Evolutionary conservation across 2,888 invertebrate genomes (phyloP), one percentile per base, ranked within the genome.

Genomic region (Timandra comae): DNA sequence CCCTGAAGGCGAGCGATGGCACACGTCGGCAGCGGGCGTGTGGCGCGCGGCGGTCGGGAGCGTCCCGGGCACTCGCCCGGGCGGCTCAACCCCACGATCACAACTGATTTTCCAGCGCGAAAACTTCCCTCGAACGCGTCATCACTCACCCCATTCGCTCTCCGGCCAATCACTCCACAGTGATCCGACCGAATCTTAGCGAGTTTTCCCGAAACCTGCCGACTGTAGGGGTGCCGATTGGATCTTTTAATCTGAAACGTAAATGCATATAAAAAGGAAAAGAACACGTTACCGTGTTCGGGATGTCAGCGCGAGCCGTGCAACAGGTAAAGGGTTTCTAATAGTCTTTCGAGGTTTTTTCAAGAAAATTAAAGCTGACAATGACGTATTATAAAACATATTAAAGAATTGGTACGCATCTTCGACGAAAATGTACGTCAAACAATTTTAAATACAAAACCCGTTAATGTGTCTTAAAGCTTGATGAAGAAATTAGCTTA

Each of bases 191-290:
- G 77, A 71, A 64, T 55, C 60, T 48, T 52, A 45, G 65, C 85
- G 84, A 62, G 43, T 49, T 39, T 49, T 43, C 45, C 63, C 85
- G 85, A 71, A 49, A 38, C 44, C 47, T 43, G 33, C 68, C 81
- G 84, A 80, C 48, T 49, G 46, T 49, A 53, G 63, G 77, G 76
- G 78, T 77, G 80, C 68, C 69, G 73, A 82, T 81, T 80, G 76
- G 82, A 76, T 82, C 78, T 80, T 81, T 81, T 85, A 85, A 85
- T 84, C 81, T 81, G 75, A 74, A 84, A 81, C 76, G 79, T 72
- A 81, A 86, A 84, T 81, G 84, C 84, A 82, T 71, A 72, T 65
- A 80, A 79, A 81, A 84, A 77, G 73, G 73, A 76, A 74, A 74
- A 70, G 69, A 71, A 61, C 47, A 61, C 58, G 63, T 62, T 35